Evolutionary conservation across 2,888 invertebrate species (phyloP), one percentile per base, ranked within the genome.

Genomic region (Watsonalla binaria): DNA sequence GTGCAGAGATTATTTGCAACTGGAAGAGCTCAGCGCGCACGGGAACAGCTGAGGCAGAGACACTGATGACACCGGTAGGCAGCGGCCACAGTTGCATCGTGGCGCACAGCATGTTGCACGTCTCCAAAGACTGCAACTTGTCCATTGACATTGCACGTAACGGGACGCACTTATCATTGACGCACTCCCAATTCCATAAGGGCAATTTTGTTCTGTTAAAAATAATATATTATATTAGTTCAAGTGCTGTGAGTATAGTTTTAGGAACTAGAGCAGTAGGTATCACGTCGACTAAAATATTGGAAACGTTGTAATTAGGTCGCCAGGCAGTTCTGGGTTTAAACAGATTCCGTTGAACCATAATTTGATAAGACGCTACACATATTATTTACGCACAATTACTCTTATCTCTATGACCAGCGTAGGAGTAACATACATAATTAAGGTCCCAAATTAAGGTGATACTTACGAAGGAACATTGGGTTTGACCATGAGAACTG

Each of bases 141-240:
- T 57, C 66, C 33, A 72, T 71, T 45, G 78, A 67, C 4, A 70
- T 64, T 55, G 77, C 72, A 64, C 77, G 77, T 47, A 72, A 58
- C 11, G 94, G 93, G 56, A 94, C 92, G 86, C 96, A 96, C 67
- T 93, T 92, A 62, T 93, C 92, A 46, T 87, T 84, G 52, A 93
- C 90, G 76, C 96, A 96, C 53, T 93, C 92, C 93, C 95, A 96
- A n/a, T 93, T 94, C 96, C 96, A 96, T 49, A 94, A 91, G 9
- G 92, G 91, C 45, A 70, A 59, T 68, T 78, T 46, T 53, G 59
- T 72, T 58, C 91, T 92, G 72, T 58, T 42, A 42, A 82, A 81
- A 50, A n/a, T 49, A 46, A 53, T 9, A 46, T 14, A 14, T 46
- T 24, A 24, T 24, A 24, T 24, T 24, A 24, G 24, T 24, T 24